Evolutionary conservation across 2,888 invertebrate genomes (phyloP), one percentile per base, ranked within the genome.

Genomic region (Alcis repandata): DNA sequence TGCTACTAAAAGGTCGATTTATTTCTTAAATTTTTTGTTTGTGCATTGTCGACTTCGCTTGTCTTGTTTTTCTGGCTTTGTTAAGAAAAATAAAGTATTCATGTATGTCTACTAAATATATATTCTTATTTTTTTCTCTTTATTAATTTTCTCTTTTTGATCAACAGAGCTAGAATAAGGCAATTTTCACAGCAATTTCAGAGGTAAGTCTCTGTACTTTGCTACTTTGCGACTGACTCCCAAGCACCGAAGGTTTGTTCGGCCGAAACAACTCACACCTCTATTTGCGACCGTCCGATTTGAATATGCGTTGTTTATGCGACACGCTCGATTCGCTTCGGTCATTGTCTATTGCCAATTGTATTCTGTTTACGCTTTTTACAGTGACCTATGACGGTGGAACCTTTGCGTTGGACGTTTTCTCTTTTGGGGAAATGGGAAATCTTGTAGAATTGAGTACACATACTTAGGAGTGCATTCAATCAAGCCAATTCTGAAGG

Each of bases 211-310:
- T 53, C 53, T 53, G 40, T 36, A 20, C 20, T 10, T 43, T 17
- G 8, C 13, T 41, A 17, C 3, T 56, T 15, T 45, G 33, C 8
- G n/a, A 45, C 33, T 0, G 3, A 17, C 32, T 43, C 15, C 13
- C 15, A 17, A 32, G 72, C 72, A 79, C 79, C 75, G 78, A 74
- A 80, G 79, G 80, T 78, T 85, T 83, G 79, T 79, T 79, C 78
- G 69, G 75, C 74, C 79, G 77, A 79, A 79, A 80, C 80, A 79
- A 79, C 78, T 80, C 79, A 75, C 82, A 78, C 81, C 79, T 84
- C 80, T 84, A 82, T 72, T 59, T 59, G 62, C 64, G 65, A 68
- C 61, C 56, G 67, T 68, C 62, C 64, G 68, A 76, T 82, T 83
- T 82, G 77, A 76, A 82, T 78, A 78, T 77, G 76, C 74, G 73